These are phyloP conservation scores for Bos indicus DNA, from an alignment of 2,113 vertebrate genomes.

Conservation along the genomic window DNA sequence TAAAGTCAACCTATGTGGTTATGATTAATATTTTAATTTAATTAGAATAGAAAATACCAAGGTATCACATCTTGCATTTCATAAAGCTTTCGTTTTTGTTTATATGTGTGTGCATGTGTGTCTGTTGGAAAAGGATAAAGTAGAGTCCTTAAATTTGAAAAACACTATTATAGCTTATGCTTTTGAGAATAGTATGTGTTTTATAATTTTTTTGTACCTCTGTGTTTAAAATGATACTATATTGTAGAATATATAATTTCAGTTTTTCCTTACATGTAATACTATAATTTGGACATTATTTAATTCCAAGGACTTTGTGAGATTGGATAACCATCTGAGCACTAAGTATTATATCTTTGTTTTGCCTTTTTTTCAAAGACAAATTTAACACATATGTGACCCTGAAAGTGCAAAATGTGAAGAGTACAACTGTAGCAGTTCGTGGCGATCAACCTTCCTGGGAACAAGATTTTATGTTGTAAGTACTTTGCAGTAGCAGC, in stretches of 20 bases:
- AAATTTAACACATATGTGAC: slow-evolving; percentile 97
- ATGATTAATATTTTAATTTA: not conserved
- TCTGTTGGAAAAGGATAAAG: not conserved
- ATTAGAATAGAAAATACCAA: slow-evolving; percentile 2
- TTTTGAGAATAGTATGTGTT: not conserved
- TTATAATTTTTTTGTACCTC: not conserved
- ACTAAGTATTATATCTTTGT: slow-evolving; percentile 22
- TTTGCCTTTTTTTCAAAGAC: slow-evolving; percentile 81
- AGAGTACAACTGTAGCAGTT: slow-evolving; percentile 93
- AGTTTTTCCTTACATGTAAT: not conserved
- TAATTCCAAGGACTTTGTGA: slow-evolving; percentile 32
- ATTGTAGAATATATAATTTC: not conserved
- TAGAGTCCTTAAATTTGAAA: slow-evolving; percentile 27
- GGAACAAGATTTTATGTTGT: slow-evolving; percentile 99
- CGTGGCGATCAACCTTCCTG: slow-evolving; percentile 93
- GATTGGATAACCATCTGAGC: not conserved
- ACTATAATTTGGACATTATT: slow-evolving; percentile 18
- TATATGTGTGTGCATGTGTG: not conserved
- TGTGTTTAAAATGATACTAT: not conserved
- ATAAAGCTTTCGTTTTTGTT: slow-evolving; percentile 18
- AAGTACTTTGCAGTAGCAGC: slow-evolving; percentile 77
- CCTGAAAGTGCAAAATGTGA: slow-evolving; percentile 97
- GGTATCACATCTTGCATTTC: not conserved
- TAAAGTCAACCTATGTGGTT: slow-evolving; percentile 1
- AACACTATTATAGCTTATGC: not conserved